Conservation (phyloP, 1,140 invertebrate genomes). For the Bemisia tabaci region DNA sequence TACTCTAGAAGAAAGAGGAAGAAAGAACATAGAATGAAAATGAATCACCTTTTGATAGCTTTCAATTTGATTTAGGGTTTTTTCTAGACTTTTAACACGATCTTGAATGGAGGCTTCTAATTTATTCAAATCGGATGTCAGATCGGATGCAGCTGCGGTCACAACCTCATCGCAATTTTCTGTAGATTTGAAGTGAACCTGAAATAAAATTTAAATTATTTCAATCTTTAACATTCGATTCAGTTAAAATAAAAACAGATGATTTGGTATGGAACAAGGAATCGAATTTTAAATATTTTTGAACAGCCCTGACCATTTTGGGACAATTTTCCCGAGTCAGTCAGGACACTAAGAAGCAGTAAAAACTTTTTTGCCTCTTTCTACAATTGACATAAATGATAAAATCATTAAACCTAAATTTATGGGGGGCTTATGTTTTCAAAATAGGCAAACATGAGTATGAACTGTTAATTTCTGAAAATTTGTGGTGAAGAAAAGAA, state of each 20-base stretch:
- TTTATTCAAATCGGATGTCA: slow-evolving; percentile 50
- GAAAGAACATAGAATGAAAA: slow-evolving; percentile 6
- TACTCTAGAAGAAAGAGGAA: too few species aligned
- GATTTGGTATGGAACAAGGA: background rate
- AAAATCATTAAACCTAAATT: too few species aligned
- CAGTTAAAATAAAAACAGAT: background rate
- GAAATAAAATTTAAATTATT: slow-evolving; percentile 19
- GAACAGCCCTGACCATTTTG: too few species aligned
- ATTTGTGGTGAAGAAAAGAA: too few species aligned
- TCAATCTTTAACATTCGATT: too few species aligned
- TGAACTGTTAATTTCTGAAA: too few species aligned
- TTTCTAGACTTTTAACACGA: slow-evolving; percentile 55
- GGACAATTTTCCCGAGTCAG: too few species aligned
- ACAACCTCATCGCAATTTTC: slow-evolving; percentile 64
- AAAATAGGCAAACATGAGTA: too few species aligned
- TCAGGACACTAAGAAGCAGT: too few species aligned
- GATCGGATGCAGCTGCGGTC: slow-evolving; percentile 49
- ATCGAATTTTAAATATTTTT: background rate
- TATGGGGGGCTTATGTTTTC: too few species aligned
- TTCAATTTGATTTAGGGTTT: slow-evolving; percentile 71
- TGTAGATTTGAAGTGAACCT: slow-evolving; percentile 77
- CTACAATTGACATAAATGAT: too few species aligned
- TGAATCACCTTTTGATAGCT: slow-evolving; percentile 56
- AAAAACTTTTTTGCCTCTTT: too few species aligned
- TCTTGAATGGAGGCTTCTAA: slow-evolving; percentile 48